Conservation (phyloP, 2,888 invertebrate species). For the Plusia festucae region DNA sequence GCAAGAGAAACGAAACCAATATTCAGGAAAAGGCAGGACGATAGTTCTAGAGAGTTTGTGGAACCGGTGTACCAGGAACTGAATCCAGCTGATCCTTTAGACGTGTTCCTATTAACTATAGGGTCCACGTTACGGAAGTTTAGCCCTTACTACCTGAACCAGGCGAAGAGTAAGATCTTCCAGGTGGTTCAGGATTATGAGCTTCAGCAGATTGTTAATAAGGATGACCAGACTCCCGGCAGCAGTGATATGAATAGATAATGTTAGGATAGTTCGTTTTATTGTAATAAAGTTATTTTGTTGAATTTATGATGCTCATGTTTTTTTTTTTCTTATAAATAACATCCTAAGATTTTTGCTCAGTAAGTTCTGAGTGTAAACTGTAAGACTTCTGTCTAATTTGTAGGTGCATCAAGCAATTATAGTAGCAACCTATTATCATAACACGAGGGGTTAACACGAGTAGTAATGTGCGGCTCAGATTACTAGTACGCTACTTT, state of each 20-base stretch:
- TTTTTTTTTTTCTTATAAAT: no score
- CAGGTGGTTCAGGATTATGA: slow-evolving; percentile 85
- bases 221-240: slow-evolving; percentile 62
- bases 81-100: slow-evolving; percentile 75
- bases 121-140: slow-evolving; percentile 80
- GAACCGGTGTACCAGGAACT: slow-evolving; percentile 66
- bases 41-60: slow-evolving; percentile 40
- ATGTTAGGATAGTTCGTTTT: neutral
- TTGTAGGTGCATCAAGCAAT: no score
- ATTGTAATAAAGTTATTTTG: neutral
- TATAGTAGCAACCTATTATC: no score
- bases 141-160: slow-evolving; percentile 80
- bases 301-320: neutral
- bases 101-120: slow-evolving; percentile 80
- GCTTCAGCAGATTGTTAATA: slow-evolving; percentile 78
- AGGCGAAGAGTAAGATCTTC: slow-evolving; percentile 84
- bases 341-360: no score
- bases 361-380: no score
- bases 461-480: no score
- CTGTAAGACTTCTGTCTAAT: no score
- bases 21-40: slow-evolving; percentile 59
- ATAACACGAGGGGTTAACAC: no score
- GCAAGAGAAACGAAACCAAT: slow-evolving; percentile 69
- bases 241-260: slow-evolving; percentile 63
- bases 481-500: no score